Percentiles rank a stretch among this genome's conserved stretches.
These are phyloP conservation scores for Troides oblongomaculatus DNA, from an alignment of 2,888 invertebrate species.

Conservation along the genomic window DNA sequence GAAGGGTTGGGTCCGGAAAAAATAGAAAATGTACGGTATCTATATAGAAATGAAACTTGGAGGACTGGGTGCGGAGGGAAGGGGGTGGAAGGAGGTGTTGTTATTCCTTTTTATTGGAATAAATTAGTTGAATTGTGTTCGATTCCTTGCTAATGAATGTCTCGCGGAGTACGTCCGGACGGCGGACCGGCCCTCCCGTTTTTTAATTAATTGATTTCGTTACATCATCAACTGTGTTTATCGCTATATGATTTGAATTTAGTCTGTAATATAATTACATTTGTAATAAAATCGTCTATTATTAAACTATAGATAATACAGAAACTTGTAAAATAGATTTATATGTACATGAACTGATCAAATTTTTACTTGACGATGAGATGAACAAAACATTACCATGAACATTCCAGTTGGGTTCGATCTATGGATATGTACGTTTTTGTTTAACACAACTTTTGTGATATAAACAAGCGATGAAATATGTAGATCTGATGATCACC, in stretches of 20 bases:
- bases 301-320: background rate
- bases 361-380: background rate
- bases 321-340: no score
- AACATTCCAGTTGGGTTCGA: no score
- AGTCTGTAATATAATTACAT: constrained; percentile 10
- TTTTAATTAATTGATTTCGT: constrained; percentile 58
- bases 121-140: constrained; percentile 70
- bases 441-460: no score
- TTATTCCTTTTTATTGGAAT: constrained; percentile 68
- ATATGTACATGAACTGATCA: no score
- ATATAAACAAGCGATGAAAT: no score
- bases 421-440: no score
- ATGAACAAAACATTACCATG: no score
- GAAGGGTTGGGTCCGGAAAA: constrained; percentile 51
- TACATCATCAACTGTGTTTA: constrained; percentile 35
- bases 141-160: constrained; percentile 65
- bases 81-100: constrained; percentile 36
- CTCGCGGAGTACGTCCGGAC: constrained; percentile 57
- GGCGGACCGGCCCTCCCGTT: constrained; percentile 43
- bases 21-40: constrained; percentile 40
- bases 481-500: no score
- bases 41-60: constrained; percentile 22
- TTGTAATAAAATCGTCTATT: background rate
- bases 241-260: constrained; percentile 20
- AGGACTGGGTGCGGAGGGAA: constrained; percentile 1